These are phyloP conservation scores for Pristionchus arcanus DNA, from an alignment of 2,888 invertebrate species.

Conservation along the genomic window DNA sequence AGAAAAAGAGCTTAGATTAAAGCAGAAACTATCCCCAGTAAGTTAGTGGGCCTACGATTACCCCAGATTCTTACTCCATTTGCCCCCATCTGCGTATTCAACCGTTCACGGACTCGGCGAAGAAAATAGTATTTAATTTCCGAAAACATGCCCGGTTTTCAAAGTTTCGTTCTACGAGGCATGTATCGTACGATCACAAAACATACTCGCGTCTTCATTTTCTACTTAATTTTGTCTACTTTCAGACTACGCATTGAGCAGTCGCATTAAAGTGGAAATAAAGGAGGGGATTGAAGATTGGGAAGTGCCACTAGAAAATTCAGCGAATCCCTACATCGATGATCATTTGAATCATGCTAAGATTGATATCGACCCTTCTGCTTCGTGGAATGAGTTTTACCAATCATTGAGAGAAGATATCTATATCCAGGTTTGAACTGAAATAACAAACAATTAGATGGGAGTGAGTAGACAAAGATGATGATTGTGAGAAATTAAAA, in stretches of 20 bases:
- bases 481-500: no score
- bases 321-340: neutral
- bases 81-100: no score
- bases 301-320: constrained; percentile 2
- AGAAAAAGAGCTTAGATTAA: no score
- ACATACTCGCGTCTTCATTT: no score
- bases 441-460: neutral
- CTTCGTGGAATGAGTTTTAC: constrained; percentile 54
- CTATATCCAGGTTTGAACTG: constrained; percentile 41
- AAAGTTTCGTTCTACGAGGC: no score
- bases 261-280: constrained; percentile 19
- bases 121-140: no score
- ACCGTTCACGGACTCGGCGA: no score
- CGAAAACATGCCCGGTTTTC: no score
- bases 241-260: constrained; percentile 17
- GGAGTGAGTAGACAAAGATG: neutral
- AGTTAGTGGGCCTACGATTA: no score
- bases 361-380: constrained; percentile 46
- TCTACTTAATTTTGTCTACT: neutral
- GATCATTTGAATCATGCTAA: neutral
- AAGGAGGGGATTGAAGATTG: constrained; percentile 35
- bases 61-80: no score
- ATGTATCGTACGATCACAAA: no score
- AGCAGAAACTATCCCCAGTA: no score
- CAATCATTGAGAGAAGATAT: constrained; percentile 48